A percentile compares a stretch with the other conserved stretches of the same genome.
phyloP scores from a whole-genome alignment of 1,140 invertebrate genomes.

The Metopolophium dirhodum region DNA sequence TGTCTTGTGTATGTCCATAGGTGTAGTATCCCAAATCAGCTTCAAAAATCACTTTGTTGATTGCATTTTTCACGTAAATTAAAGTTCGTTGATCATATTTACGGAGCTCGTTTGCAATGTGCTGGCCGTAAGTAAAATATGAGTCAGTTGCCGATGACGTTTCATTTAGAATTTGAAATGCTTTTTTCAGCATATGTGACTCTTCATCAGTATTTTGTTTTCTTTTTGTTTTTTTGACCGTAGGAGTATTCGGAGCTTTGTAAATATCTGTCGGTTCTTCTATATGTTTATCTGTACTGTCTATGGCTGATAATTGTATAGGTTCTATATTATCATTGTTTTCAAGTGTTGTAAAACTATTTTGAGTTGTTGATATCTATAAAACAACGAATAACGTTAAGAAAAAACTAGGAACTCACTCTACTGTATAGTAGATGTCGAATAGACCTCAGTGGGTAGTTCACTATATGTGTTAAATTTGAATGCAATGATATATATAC shows the following conservation, averaged over 20 bases:
- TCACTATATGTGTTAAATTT: no score
- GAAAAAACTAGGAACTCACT: no score
- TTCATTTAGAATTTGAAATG: constrained; percentile 32
- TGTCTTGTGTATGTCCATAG: no score
- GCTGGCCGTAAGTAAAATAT: constrained; percentile 5
- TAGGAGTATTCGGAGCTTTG: neutral
- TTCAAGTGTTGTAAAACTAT: neutral
- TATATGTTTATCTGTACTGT: constrained; percentile 26
- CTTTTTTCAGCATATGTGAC: constrained; percentile 28
- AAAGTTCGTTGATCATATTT: constrained; percentile 37
- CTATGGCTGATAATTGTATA: neutral
- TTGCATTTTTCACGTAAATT: constrained; percentile 22
- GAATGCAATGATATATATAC: no score
- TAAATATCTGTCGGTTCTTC: constrained; percentile 28
- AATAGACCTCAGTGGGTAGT: no score
- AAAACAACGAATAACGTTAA: no score
- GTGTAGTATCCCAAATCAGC: no score
- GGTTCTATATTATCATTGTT: constrained; percentile 16
- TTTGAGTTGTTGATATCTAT: constrained; percentile 37
- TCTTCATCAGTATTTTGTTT: constrained; percentile 21
- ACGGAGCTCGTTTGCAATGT: constrained; percentile 39
- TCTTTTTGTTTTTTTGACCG: neutral
- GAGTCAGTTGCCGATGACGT: constrained; percentile 18
- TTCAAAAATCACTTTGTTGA: no score
- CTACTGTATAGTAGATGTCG: no score